Evolutionary conservation across 2,113 vertebrate genomes (phyloP), one percentile per base, ranked within the genome.

Genomic region (Planiliza haematocheilus): DNA sequence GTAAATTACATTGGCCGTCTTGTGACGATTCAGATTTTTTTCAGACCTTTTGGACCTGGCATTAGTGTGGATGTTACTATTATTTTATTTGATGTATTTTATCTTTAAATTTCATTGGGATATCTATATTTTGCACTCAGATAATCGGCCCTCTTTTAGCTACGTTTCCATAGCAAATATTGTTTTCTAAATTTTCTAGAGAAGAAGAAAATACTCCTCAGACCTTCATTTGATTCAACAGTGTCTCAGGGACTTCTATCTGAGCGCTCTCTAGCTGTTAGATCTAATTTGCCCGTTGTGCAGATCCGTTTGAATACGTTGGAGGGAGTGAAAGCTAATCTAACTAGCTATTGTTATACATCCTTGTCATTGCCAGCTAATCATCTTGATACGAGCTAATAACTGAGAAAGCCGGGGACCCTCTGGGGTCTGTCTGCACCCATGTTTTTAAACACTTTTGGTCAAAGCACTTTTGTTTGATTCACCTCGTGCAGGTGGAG

Each of bases 201-300:
- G 59, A 13, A 58, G 10, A 53, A 43, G 21, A 21, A 13, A 58
- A 69, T 39, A 1, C 7, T 45, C 42, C 14, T 49, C 74, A 84
- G 46, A 71, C 42, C 71, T 60, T 77, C 8, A 77, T 82, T 69
- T 74, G 48, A 79, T 77, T 80, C 56, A 55, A 75, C 49, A 4
- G 6, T 58, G 20, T 77, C 70, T 24, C 17, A 11, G 55, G 56
- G 67, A 79, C 59, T 58, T 61, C 9, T 49, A n/a, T 63, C 59
- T 39, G 46, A 63, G 46, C 56, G 36, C 55, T 49, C 63, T 43
- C 18, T 9, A 49, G 68, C 66, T 58, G 62, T 67, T 79, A 12
- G 41, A 77, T 80, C 38, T 53, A 77, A 87, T 85, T 80, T 75
- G 77, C 38, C 58, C 75, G 18, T 70, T 57, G 65, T 72, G 69